These are phyloP conservation scores for Leucania comma DNA, from an alignment of 2,888 invertebrate species.

Conservation along the genomic window DNA sequence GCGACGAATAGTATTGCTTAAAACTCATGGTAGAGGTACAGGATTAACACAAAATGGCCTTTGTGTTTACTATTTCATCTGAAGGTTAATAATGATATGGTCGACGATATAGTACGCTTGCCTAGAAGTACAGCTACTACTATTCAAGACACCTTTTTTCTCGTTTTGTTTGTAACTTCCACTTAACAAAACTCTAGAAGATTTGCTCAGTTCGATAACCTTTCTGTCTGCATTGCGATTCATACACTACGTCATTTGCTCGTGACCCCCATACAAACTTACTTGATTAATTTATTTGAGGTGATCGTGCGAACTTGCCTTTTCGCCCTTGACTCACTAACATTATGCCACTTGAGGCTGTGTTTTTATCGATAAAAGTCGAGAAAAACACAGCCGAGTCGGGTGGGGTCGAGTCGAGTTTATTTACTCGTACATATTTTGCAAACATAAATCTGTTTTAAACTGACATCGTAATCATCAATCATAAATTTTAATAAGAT, in stretches of 20 bases:
- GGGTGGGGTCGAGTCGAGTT: no score
- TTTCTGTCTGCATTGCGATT: neutral
- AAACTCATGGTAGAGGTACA: no score
- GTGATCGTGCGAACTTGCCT: constrained; percentile 8
- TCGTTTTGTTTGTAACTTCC: no score
- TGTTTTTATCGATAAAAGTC: constrained; percentile 4
- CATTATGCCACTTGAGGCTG: constrained; percentile 15
- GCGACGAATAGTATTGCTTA: no score
- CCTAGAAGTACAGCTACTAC: no score
- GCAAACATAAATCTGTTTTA: neutral
- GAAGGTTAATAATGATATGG: no score
- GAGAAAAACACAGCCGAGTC: no score
- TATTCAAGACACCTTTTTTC: no score
- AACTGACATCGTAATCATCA: neutral
- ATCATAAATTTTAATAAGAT: no score
- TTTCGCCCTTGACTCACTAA: constrained; percentile 39
- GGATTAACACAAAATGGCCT: no score
- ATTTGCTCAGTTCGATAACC: neutral
- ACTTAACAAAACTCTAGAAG: neutral
- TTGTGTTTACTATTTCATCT: no score
- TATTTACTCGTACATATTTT: neutral
- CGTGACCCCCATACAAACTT: neutral
- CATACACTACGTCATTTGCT: neutral
- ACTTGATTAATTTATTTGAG: neutral
- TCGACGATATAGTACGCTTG: no score